Conservation (phyloP, 2,113 vertebrate genomes). For the Murina feae region DNA sequence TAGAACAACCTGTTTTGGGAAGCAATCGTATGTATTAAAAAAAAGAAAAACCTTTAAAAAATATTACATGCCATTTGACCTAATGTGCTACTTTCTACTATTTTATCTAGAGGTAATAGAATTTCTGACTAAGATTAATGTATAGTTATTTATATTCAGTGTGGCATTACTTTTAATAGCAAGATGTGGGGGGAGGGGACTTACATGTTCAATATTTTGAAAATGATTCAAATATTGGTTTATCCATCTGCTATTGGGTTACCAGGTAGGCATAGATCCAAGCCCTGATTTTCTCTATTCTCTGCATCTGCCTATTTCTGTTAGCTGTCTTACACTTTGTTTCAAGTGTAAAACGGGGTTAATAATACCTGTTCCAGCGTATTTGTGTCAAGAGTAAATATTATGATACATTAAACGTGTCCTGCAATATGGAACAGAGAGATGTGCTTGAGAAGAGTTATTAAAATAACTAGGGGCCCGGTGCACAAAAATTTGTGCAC, state of each 20-base stretch:
- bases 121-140: slow-evolving; percentile 48
- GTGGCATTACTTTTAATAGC: neutral
- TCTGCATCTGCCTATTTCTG: neutral
- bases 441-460: neutral
- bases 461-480: too few species aligned
- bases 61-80: neutral
- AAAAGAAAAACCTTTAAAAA: neutral
- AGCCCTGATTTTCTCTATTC: neutral
- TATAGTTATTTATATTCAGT: neutral
- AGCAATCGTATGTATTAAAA: neutral
- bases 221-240: slow-evolving; percentile 13
- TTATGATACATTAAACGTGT: neutral
- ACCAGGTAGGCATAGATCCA: neutral
- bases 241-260: neutral
- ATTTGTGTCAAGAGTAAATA: neutral
- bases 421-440: neutral
- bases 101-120: slow-evolving; percentile 26
- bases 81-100: neutral
- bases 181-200: neutral
- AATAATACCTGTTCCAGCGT: neutral
- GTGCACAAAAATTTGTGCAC: too few species aligned
- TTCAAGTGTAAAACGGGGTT: neutral
- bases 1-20: neutral
- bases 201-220: neutral
- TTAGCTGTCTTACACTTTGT: neutral